These are phyloP conservation scores for human (Homo sapiens) DNA, from an alignment of 2,113 vertebrate genomes.

Conservation along the genomic window GRCh38 chr1:76409001-76409500, in stretches of 20 bases:
- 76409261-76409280: background rate
- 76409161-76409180: background rate
- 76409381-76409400: background rate
- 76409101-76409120: background rate
- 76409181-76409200: background rate
- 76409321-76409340: background rate
- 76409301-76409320: background rate
- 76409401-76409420: background rate
- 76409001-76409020: background rate
- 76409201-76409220: background rate
- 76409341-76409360: background rate
- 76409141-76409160: background rate
- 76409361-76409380: background rate
- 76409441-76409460: background rate
- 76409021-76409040: background rate
- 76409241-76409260: background rate
- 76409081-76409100: background rate
- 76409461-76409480: background rate
- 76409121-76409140: background rate
- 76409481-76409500: background rate
- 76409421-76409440: background rate
- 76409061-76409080: no score
- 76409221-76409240: background rate
- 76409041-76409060: background rate
- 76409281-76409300: background rate